Base-by-base conservation (phyloP, 2,113 vertebrate genomes). In the Xiphorhynchus elegans region DNA sequence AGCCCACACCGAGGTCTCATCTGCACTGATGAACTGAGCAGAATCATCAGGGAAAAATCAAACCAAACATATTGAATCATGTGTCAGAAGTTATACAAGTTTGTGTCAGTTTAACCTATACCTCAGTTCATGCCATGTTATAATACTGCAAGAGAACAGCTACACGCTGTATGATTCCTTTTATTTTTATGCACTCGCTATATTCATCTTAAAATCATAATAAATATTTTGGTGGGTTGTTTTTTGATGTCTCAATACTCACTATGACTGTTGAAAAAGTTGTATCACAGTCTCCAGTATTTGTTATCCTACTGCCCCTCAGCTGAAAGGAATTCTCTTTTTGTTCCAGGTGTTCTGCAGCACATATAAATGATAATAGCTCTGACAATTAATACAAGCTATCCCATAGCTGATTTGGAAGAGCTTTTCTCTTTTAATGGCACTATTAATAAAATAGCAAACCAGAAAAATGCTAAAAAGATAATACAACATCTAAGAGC, bases 1-100 rank as follows among this genome's bases (percentile, higher is more conserved):
- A 90, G 72, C 21, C 37, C 28, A 18, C 21, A 13, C 12, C 0
- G 0, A 46, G 47, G 24, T 55, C 58, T n/a, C 1, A 0, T 15
- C 16, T 24, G 13, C 66, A 14, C 3, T 13, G 17, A 35, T 29
- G 24, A 67, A 11, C 10, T 11, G 42, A 91, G 23, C 29, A 73
- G 29, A 56, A 73, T 9, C 40, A 55, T 16, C 50, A 40, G 37
- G 46, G 58, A 66, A 88, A 58, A 20, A 58, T 33, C 55, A 90
- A 76, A 83, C 7, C 26, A 62, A 33, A 80, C 3, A 46, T 19
- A 46, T 20, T 20, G 50, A 47, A 24, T 0, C 1, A 7, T 9
- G 29, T 44, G 7, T 25, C 21, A 4, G 39, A 67, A 91, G 35
- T 52, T 47, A 10, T 1, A 11, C 0, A 2, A 44, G 23, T 18